A percentile compares a stretch with the other conserved stretches of the same genome.
Evolutionary conservation across 1,140 invertebrate genomes (phyloP).

Genomic region (Diuraphis noxia): DNA sequence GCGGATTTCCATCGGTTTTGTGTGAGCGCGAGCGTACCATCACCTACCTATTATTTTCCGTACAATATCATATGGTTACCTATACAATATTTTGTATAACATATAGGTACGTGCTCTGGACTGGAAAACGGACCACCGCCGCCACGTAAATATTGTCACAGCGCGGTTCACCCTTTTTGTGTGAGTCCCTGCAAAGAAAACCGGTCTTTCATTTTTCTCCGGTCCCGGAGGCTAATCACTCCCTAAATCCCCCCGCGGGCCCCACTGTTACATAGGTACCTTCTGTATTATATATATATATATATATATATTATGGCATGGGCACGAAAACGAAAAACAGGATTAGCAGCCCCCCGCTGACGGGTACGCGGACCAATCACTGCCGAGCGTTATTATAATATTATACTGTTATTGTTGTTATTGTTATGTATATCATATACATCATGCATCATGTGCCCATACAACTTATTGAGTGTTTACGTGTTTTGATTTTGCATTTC

Average conservation of each 20-base stretch:
- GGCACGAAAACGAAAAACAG: slow-evolving; percentile 15
- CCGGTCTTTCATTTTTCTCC: slow-evolving; percentile 24
- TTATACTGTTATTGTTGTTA: background rate
- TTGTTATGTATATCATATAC: background rate
- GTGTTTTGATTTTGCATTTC: background rate
- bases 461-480: background rate
- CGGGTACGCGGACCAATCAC: background rate
- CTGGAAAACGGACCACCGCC: slow-evolving; percentile 33
- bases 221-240: background rate
- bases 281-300: too few relatives aligned
- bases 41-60: background rate
- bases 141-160: slow-evolving; percentile 42
- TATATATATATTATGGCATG: background rate
- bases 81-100: too few relatives aligned
- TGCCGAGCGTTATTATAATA: background rate
- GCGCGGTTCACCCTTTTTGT: slow-evolving; percentile 13
- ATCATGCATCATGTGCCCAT: background rate
- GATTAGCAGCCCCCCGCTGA: slow-evolving; percentile 32
- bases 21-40: background rate
- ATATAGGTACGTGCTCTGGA: background rate
- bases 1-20: background rate
- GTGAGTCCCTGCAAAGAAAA: background rate
- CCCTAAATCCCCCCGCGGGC: background rate
- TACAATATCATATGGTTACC: background rate
- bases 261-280: too few relatives aligned